Conservation (phyloP, 2,113 vertebrate genomes). For the Prunella fulvescens region DNA sequence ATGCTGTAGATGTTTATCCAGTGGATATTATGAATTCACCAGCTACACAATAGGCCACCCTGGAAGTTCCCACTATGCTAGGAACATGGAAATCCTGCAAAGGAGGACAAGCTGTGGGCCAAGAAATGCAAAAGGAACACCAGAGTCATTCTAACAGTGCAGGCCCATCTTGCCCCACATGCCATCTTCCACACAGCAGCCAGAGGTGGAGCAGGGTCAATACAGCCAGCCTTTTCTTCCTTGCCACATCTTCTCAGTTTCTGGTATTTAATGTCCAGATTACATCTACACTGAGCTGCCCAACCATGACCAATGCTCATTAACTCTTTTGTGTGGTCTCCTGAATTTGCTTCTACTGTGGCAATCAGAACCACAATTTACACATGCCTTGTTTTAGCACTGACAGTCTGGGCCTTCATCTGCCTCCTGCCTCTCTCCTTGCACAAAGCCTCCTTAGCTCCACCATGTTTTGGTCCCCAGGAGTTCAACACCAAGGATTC, state of each 20-base stretch:
- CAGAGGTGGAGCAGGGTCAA: not conserved
- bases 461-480: not conserved
- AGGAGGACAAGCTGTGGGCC: not conserved
- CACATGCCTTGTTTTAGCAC: not conserved
- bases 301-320: not conserved
- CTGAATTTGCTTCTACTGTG: not conserved
- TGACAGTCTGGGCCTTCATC: not conserved
- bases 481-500: not conserved
- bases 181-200: not conserved
- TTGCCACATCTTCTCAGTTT: not conserved
- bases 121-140: not conserved
- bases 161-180: not conserved
- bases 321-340: not conserved
- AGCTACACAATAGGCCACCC: slow-evolving; percentile 46
- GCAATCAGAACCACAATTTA: not conserved
- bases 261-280: not conserved
- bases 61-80: slow-evolving; percentile 1
- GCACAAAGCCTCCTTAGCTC: not conserved
- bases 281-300: not conserved
- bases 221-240: not conserved
- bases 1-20: slow-evolving; percentile 34
- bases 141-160: not conserved
- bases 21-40: slow-evolving; percentile 29
- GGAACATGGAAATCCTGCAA: slow-evolving; percentile 10
- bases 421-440: not conserved